A percentile compares a stretch with the other conserved stretches of the same genome.
phyloP scores from a whole-genome alignment of 2,797 vertebrate genomes.

The Acipenser oxyrinchus region DNA sequence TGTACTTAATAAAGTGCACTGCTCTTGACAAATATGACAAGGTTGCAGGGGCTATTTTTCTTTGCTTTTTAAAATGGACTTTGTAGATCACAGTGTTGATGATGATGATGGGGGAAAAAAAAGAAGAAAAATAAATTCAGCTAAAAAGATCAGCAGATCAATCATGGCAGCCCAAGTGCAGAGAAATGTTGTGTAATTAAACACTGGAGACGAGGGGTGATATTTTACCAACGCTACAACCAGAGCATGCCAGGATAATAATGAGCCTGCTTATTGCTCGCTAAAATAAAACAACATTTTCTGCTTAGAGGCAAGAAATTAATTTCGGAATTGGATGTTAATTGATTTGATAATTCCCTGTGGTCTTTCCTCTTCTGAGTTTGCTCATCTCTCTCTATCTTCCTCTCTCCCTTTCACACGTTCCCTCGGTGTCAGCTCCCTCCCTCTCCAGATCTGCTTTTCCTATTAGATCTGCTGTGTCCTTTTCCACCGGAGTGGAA shows the following conservation, averaged over 20 bases:
- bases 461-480: not conserved
- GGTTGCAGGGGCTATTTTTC: too few relatives aligned
- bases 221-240: conserved; percentile 25
- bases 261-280: conserved; percentile 64
- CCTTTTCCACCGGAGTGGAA: not conserved
- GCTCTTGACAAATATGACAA: too few relatives aligned
- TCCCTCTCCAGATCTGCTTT: not conserved
- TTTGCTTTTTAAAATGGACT: not conserved
- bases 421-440: conserved; percentile 3
- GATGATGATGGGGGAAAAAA: not conserved
- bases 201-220: conserved; percentile 18
- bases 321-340: conserved; percentile 82
- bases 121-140: not conserved
- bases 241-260: conserved; percentile 59
- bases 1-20: too few relatives aligned
- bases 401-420: conserved; percentile 23
- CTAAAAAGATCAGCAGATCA: conserved; percentile 11
- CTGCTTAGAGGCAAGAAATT: conserved; percentile 80
- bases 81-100: not conserved
- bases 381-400: conserved; percentile 33
- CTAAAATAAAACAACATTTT: conserved; percentile 72
- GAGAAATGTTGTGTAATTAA: conserved; percentile 24
- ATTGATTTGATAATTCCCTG: conserved; percentile 90
- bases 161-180: conserved; percentile 3
- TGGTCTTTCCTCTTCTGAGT: conserved; percentile 47